Evolutionary conservation across 2,888 invertebrate species (phyloP), one percentile per base, ranked within the genome.

Genomic region (Hirudinaria manillensis): DNA sequence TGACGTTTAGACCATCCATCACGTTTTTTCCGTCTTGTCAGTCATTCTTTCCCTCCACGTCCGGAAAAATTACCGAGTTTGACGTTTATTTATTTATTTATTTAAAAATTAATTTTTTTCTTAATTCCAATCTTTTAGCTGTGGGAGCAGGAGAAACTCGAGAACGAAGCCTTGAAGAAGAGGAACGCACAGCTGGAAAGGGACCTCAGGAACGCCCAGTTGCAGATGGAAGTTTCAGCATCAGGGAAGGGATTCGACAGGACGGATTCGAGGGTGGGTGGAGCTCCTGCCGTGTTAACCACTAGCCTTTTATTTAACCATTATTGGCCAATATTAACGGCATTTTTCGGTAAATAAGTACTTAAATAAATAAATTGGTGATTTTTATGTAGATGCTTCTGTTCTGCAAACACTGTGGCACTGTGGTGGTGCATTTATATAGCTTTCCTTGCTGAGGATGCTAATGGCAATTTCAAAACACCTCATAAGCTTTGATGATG

Each of bases 131-230:
- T 51, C 32, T 56, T 32, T 13, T 34, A 75, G 75, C 56, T 72
- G 45, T 75, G 66, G 71, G 66, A 72, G 32, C 51, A 75, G 32
- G 75, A 75, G 36, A 34, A 55, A 51, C 45, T 27, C n/a, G n/a
- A 27, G 3, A 75, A 72, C 65, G 72, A 75, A 27, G 27, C n/a
- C 51, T 34, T 72, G 24, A 34, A 27, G 55, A 56, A 66, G 32
- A 34, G 53, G 55, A 56, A 38, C 21, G 51, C 36, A 16, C 67
- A 72, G 45, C 65, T 75, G 36, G 72, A 75, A n/a, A 38, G 38
- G n/a, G 72, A 75, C 36, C 71, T 75, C 7, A 4, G 34, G 19
- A 72, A 75, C 66, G 34, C 75, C 32, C 71, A 56, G 65, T 34
- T 61, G n/a, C 65, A 61, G 29, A 27, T 72, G 1, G 75, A 71